Conservation (phyloP, 2,888 invertebrate genomes). For the Trissonchulus sp. region DNA sequence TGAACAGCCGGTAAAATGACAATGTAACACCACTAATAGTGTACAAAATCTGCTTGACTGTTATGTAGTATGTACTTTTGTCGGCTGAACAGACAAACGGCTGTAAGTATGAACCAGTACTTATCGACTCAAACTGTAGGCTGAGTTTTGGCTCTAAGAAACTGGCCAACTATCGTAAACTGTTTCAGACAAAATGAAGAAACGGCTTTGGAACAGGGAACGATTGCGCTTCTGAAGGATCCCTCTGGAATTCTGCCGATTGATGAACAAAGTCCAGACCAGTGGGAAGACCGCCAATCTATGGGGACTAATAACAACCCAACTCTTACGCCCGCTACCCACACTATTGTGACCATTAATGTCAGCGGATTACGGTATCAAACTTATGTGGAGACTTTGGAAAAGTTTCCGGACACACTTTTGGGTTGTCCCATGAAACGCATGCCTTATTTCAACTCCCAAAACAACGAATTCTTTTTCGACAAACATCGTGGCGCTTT, state of each 20-base stretch:
- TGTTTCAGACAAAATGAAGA: neutral
- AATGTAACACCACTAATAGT: too few relatives aligned
- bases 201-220: neutral
- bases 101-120: too few relatives aligned
- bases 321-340: neutral
- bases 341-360: conserved; percentile 45
- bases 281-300: neutral
- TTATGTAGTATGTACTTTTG: too few relatives aligned
- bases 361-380: conserved; percentile 48
- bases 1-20: too few relatives aligned
- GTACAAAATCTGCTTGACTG: too few relatives aligned
- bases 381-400: conserved; percentile 44
- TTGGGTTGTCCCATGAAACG: conserved; percentile 46
- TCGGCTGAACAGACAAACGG: too few relatives aligned
- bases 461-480: conserved; percentile 87
- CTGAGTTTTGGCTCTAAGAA: too few relatives aligned
- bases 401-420: conserved; percentile 45
- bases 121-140: too few relatives aligned
- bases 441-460: conserved; percentile 41
- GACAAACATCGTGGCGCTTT: conserved; percentile 97
- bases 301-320: neutral
- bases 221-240: neutral
- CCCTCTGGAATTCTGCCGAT: neutral
- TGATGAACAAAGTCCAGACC: too few relatives aligned
- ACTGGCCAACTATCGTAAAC: too few relatives aligned